Evolutionary conservation across 2,888 invertebrate genomes (phyloP).

Genomic region (Amphipyra berbera): DNA sequence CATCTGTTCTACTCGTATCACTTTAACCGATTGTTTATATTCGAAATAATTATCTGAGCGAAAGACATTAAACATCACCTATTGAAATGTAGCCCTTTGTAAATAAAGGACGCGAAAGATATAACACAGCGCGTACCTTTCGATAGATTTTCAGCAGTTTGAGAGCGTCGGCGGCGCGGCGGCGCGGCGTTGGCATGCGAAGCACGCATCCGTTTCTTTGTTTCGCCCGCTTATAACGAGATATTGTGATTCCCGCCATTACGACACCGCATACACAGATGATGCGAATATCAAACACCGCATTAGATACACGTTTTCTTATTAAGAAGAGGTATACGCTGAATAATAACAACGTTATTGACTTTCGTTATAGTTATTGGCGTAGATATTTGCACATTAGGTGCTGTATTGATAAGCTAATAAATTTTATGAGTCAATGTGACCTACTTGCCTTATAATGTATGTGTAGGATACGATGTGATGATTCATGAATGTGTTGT

Average conservation of each 20-base stretch:
- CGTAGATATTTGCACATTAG: constrained; percentile 56
- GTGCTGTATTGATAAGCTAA: constrained; percentile 52
- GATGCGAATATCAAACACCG: constrained; percentile 87
- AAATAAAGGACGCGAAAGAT: constrained; percentile 62
- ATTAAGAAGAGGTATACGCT: constrained; percentile 81
- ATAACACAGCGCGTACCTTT: constrained; percentile 57
- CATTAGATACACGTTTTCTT: constrained; percentile 88
- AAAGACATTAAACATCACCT: constrained; percentile 52
- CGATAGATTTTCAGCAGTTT: constrained; percentile 68
- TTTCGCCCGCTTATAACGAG: constrained; percentile 87
- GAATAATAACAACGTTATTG: constrained; percentile 81
- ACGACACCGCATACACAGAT: constrained; percentile 84
- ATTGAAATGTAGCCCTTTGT: constrained; percentile 49
- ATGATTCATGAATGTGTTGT: constrained; percentile 51
- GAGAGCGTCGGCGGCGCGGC: constrained; percentile 41
- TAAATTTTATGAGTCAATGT: constrained; percentile 41
- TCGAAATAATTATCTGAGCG: constrained; percentile 43
- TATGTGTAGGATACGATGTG: constrained; percentile 43
- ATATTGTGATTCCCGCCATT: constrained; percentile 88
- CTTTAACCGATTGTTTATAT: constrained; percentile 26
- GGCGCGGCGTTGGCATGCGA: constrained; percentile 69
- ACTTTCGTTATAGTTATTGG: constrained; percentile 62
- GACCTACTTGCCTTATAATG: constrained; percentile 39
- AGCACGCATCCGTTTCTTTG: constrained; percentile 86
- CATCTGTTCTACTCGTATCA: too few relatives aligned